phyloP scores from a whole-genome alignment of 2,113 vertebrate species.

The Crotophaga sulcirostris region DNA sequence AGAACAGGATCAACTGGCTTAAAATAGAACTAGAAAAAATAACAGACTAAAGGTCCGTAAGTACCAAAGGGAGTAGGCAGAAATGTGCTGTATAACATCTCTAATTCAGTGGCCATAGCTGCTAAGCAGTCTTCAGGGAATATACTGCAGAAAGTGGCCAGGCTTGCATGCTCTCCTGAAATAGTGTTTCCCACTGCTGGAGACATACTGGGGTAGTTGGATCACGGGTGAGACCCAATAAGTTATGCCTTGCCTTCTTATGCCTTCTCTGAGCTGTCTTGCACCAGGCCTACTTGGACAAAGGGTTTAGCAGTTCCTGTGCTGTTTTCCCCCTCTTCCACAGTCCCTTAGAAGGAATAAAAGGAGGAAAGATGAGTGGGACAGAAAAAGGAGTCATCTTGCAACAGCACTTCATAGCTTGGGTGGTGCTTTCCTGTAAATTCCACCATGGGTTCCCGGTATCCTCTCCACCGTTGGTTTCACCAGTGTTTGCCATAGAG shows the following conservation, averaged over 20 bases:
- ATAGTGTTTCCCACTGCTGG: not conserved
- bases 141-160: not conserved
- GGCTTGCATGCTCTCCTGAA: not conserved
- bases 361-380: not conserved
- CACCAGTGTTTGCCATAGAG: not conserved
- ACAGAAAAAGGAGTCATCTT: not conserved
- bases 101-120: not conserved
- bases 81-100: not conserved
- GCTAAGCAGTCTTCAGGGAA: not conserved
- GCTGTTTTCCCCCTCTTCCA: not conserved
- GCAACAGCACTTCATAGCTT: not conserved
- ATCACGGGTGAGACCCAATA: not conserved
- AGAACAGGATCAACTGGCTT: not conserved
- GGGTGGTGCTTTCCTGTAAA: not conserved
- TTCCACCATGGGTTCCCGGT: fast-evolving
- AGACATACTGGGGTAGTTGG: not conserved
- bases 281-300: not conserved
- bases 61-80: not conserved
- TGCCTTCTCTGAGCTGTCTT: not conserved
- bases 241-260: not conserved
- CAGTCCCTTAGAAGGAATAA: not conserved
- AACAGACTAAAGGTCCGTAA: not conserved
- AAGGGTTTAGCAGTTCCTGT: not conserved
- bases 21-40: not conserved
- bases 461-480: not conserved